These are phyloP conservation scores for Octodonta nipae DNA, from an alignment of 2,888 invertebrate genomes.

Conservation along the genomic window DNA sequence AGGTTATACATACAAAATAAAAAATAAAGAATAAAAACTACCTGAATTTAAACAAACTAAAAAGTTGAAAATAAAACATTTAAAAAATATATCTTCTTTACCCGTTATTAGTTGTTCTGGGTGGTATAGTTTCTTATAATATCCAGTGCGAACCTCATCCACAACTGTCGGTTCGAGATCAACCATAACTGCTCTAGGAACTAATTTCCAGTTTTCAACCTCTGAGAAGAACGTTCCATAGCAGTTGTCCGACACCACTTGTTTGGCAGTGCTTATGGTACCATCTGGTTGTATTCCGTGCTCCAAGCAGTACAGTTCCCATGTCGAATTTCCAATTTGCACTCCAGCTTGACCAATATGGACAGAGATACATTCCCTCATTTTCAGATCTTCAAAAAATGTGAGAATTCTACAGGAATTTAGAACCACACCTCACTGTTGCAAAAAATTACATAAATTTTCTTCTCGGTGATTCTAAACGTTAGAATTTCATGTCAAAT, in stretches of 20 bases:
- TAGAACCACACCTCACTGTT: too few species aligned
- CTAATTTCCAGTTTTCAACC: slow-evolving; percentile 76
- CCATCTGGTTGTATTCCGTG: slow-evolving; percentile 73
- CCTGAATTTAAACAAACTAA: too few species aligned
- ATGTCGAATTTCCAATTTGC: slow-evolving; percentile 73
- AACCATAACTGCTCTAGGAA: slow-evolving; percentile 75
- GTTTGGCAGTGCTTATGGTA: slow-evolving; percentile 42
- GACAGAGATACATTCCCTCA: slow-evolving; percentile 78
- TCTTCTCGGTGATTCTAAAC: too few species aligned
- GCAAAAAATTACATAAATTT: too few species aligned
- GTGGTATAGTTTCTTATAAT: slow-evolving; percentile 64
- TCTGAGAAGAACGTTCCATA: slow-evolving; percentile 72
- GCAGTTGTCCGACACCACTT: slow-evolving; percentile 38
- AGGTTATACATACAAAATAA: too few species aligned
- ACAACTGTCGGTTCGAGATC: slow-evolving; percentile 84
- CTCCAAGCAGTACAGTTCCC: slow-evolving; percentile 73
- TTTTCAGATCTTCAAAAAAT: too few species aligned
- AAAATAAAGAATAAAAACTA: too few species aligned
- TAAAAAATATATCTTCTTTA: too few species aligned
- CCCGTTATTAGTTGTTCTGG: slow-evolving; percentile 78
- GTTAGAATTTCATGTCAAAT: too few species aligned
- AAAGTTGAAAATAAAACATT: too few species aligned
- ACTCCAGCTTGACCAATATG: slow-evolving; percentile 78
- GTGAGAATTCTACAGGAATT: too few species aligned
- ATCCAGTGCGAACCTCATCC: slow-evolving; percentile 55